A percentile compares a stretch with the other conserved stretches of the same genome.
These are phyloP conservation scores for Adoxophyes honmai DNA, from an alignment of 1,140 invertebrate species.

Conservation along the genomic window DNA sequence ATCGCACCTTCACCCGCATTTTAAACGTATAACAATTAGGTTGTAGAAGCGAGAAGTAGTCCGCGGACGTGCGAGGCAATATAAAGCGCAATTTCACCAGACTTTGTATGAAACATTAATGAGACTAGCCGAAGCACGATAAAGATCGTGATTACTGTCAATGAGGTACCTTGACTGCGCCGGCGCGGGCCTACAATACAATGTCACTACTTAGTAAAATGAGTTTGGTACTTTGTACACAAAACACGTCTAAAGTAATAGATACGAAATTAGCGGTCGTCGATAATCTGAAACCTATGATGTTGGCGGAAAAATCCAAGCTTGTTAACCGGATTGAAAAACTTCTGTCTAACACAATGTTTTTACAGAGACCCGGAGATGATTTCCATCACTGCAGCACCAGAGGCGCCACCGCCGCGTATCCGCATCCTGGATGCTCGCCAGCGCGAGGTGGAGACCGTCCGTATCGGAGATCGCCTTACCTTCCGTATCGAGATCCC, in stretches of 20 bases:
- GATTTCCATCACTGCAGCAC: conserved; percentile 96
- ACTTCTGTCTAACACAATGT: neutral
- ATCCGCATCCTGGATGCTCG: conserved; percentile 93
- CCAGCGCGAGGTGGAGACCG: conserved; percentile 93
- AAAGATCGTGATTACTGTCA: conserved; percentile 31
- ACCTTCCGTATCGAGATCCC: conserved; percentile 97
- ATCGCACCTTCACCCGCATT: conserved; percentile 35
- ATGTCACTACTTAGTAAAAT: conserved; percentile 16
- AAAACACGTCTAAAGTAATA: neutral
- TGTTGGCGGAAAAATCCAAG: too few relatives aligned
- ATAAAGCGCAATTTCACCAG: conserved; percentile 29
- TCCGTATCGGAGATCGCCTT: conserved; percentile 95
- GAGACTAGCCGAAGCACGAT: conserved; percentile 29
- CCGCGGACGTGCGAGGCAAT: conserved; percentile 36
- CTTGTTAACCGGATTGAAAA: too few relatives aligned
- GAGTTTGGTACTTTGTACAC: conserved; percentile 1
- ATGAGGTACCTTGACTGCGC: conserved; percentile 17
- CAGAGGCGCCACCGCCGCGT: conserved; percentile 94
- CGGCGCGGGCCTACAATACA: conserved; percentile 7
- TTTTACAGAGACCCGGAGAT: conserved; percentile 90
- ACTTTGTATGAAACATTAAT: conserved; percentile 41
- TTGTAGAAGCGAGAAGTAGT: conserved; percentile 34
- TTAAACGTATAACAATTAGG: conserved; percentile 49
- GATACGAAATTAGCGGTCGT: too few relatives aligned
- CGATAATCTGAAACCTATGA: too few relatives aligned